Evolutionary conservation across 2,888 invertebrate species (phyloP), one percentile per base, ranked within the genome.

Genomic region (Netelia virgata): DNA sequence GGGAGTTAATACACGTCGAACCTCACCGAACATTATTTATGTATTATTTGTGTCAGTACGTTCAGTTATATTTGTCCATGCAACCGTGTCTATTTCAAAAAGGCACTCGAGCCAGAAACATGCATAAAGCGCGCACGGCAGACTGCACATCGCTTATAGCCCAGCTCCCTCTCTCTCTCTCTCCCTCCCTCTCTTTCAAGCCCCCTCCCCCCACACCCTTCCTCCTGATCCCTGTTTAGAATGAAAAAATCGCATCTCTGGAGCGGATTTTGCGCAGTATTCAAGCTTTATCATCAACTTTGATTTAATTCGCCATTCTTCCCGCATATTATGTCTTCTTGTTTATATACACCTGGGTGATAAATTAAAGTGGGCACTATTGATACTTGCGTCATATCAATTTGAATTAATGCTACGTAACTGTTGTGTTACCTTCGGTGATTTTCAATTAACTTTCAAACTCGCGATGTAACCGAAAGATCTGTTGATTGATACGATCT

Each of bases 261-360:
- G 2, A 14, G 3, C 3, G 10, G 47, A 47, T 11, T 47, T 14
- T 47, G 11, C 14, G 47, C 10, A 14, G 14, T 47, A 47, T 80
- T 61, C 50, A 23, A 23, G 16, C 64, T 76, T 6, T 36, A 36
- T 36, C 64, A 84, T 80, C 53, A 66, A 55, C 66, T 14, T 10
- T 59, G 18, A 80, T 76, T 76, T 84, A 47, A 84, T 84, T 84
- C 53, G 66, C 53, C 18, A 72, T 61, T 80, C 57, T 59, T 43
- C 43, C n/a, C 28, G 18, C 70, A 53, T 53, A 18, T 36, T 76
- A 66, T 76, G 18, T 61, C 70, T 72, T 66, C 70, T 76, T 68
- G 72, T 76, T 80, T 72, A 59, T 69, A 76, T 28, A 18, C 14
- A 28, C 70, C 23, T 57, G 57, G 5, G 55, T 53, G 23, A 76